Percentiles rank a stretch among this genome's conserved stretches.
Conservation (phyloP, 1,140 invertebrate genomes). For the Chymomyza costata region DNA sequence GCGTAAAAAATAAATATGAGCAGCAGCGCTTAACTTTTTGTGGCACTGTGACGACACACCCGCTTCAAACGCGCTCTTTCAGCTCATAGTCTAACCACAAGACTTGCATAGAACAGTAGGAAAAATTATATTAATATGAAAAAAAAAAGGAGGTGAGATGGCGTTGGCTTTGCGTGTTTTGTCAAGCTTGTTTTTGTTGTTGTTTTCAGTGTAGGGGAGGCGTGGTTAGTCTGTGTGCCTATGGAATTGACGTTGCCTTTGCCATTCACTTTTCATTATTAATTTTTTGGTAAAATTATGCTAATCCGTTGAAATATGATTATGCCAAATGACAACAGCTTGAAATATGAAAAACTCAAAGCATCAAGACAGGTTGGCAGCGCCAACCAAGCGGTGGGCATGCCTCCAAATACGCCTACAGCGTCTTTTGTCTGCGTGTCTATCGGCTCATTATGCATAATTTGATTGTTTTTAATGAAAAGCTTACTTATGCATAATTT, state of each 20-base stretch:
- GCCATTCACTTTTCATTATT: slow-evolving; percentile 72
- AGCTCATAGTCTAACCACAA: not conserved
- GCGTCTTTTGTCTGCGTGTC: slow-evolving; percentile 2
- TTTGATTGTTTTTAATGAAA: slow-evolving; percentile 46
- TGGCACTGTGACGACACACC: not conserved
- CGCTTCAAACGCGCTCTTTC: not conserved
- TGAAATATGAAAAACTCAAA: slow-evolving; percentile 42
- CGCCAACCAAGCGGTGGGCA: slow-evolving; percentile 54
- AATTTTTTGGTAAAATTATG: slow-evolving; percentile 65
- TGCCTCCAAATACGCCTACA: not conserved
- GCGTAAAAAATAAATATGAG: slow-evolving; percentile 30
- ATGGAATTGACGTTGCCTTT: not conserved
- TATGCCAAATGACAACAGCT: slow-evolving; percentile 69
- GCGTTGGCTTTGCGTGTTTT: slow-evolving; percentile 15
- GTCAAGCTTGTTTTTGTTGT: slow-evolving; percentile 28
- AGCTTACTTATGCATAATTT: slow-evolving; percentile 16
- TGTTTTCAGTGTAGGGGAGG: slow-evolving; percentile 7
- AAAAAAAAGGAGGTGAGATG: not conserved
- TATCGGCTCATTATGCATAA: slow-evolving; percentile 46
- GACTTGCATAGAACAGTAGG: slow-evolving; percentile 40
- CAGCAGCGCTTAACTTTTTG: slow-evolving; percentile 24
- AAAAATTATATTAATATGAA: slow-evolving; percentile 56
- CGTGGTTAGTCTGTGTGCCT: not conserved
- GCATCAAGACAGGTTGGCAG: slow-evolving; percentile 13
- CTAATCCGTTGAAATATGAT: slow-evolving; percentile 74